Percentiles rank a stretch among this genome's conserved stretches.
Conservation (phyloP, 2,797 vertebrate genomes). For the Pipistrellus pipistrellus region DNA sequence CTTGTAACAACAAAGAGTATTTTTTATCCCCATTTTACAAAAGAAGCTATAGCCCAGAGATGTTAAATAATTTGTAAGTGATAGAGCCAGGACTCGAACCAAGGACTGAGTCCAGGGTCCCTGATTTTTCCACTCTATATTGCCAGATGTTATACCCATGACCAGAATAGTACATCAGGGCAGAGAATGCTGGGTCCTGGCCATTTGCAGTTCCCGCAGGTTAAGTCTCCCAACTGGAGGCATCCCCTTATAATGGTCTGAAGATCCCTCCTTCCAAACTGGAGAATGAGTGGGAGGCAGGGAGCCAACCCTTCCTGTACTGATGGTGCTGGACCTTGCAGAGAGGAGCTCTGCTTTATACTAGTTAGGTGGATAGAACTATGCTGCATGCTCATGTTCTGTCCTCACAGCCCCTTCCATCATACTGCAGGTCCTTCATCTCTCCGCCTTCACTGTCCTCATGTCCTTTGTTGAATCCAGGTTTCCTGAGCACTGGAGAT, state of each 20-base stretch:
- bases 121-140: conserved; percentile 16
- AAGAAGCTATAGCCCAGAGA: conserved; percentile 65
- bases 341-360: not conserved
- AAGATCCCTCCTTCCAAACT: not conserved
- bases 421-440: not conserved
- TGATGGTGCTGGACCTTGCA: not conserved
- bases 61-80: conserved; percentile 59
- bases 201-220: not conserved
- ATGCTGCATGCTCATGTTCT: not conserved
- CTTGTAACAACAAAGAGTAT: conserved; percentile 19
- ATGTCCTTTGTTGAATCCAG: conserved; percentile 87
- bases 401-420: not conserved
- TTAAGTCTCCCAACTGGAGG: conserved; percentile 13
- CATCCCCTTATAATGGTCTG: conserved; percentile 1
- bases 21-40: conserved; percentile 62
- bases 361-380: not conserved
- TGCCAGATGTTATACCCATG: not conserved
- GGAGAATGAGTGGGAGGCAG: not conserved
- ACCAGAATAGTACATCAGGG: not conserved
- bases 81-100: conserved; percentile 7
- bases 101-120: conserved; percentile 44
- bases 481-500: conserved; percentile 98
- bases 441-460: conserved; percentile 66
- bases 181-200: conserved; percentile 12
- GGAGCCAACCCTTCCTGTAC: not conserved